phyloP scores from a whole-genome alignment of 2,113 vertebrate species.

The Pantherophis guttatus region DNA sequence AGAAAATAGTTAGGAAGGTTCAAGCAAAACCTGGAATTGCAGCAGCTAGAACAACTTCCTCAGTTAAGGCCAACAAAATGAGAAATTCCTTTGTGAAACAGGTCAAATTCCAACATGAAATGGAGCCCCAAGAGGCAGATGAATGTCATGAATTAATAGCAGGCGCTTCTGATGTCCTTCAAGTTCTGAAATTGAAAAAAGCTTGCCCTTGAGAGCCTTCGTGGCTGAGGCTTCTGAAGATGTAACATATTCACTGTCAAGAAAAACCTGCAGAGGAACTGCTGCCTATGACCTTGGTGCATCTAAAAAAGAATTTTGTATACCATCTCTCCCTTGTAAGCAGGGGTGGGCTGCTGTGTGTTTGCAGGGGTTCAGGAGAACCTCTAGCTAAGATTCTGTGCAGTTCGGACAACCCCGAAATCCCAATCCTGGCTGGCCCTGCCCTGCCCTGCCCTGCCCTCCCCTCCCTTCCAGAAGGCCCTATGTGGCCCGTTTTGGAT shows the following conservation, averaged over 20 bases:
- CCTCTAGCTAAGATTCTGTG: too few species aligned
- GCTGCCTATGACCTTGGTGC: accelerated
- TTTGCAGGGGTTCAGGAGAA: too few species aligned
- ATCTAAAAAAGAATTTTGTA: not conserved
- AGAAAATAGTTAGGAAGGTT: not conserved
- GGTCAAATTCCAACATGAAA: not conserved
- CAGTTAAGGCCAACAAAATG: not conserved
- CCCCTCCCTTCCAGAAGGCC: too few species aligned
- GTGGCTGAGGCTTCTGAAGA: not conserved
- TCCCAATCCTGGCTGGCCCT: too few species aligned
- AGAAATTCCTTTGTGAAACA: not conserved
- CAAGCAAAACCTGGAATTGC: not conserved
- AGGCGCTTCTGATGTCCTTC: not conserved
- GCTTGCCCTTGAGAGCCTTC: not conserved
- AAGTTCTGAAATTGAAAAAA: not conserved
- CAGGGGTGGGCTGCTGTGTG: too few species aligned
- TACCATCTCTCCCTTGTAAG: not conserved
- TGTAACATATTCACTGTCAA: not conserved
- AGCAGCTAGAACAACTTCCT: not conserved
- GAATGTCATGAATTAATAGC: not conserved
- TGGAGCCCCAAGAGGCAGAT: not conserved
- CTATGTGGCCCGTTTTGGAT: too few species aligned
- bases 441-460: too few species aligned
- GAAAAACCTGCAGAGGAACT: not conserved
- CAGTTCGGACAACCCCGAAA: too few species aligned